Evolutionary conservation across 1,140 invertebrate species (phyloP).

Genomic region (Chelonus insularis): DNA sequence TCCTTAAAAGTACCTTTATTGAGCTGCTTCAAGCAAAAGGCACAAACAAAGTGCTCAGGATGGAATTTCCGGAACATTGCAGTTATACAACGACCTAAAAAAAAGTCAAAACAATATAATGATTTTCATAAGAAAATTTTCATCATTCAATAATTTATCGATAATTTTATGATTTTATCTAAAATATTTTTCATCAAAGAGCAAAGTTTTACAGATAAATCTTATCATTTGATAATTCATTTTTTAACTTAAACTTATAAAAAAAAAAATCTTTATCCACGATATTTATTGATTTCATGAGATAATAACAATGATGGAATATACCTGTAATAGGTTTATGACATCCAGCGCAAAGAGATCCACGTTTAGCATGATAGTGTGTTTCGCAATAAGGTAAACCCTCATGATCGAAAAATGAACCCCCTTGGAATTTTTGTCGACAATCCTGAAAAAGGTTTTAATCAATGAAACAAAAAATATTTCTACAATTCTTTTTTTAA

Average conservation of each 20-base stretch:
- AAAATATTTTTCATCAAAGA: not conserved
- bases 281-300: too few species aligned
- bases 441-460: constrained; percentile 84
- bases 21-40: constrained; percentile 95
- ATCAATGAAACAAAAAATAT: constrained; percentile 35
- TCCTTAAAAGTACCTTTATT: constrained; percentile 99
- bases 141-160: too few species aligned
- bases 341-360: constrained; percentile 95
- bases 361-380: constrained; percentile 95
- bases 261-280: not conserved
- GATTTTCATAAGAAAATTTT: too few species aligned
- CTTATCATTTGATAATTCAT: too few species aligned
- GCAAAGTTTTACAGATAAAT: too few species aligned
- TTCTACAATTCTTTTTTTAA: too few species aligned
- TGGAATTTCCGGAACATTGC: constrained; percentile 99
- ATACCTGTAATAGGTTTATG: constrained; percentile 92
- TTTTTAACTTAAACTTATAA: too few species aligned
- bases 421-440: constrained; percentile 87
- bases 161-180: not conserved
- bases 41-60: constrained; percentile 98
- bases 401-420: constrained; percentile 95
- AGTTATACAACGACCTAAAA: constrained; percentile 90
- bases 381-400: constrained; percentile 97
- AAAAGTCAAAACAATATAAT: constrained; percentile 32
- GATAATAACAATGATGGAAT: too few species aligned